These are phyloP conservation scores for Coelopa frigida DNA, from an alignment of 1,140 invertebrate genomes.

Conservation along the genomic window DNA sequence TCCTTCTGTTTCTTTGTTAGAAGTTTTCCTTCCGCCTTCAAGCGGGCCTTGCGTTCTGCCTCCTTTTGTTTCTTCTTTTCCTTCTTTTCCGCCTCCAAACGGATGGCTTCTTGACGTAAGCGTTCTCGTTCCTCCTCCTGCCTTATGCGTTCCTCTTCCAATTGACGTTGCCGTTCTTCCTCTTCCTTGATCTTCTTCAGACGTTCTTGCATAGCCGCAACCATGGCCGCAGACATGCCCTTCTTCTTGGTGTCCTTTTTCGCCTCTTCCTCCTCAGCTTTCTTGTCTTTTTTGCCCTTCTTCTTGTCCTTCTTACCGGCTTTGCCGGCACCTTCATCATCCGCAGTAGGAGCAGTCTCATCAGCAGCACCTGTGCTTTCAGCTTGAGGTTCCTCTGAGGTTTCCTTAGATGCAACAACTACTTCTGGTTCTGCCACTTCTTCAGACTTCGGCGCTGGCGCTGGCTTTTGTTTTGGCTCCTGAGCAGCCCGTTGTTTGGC, in stretches of 20 bases:
- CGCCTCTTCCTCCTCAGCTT: constrained; percentile 53
- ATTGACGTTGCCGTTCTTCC: constrained; percentile 67
- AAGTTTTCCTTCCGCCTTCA: constrained; percentile 92
- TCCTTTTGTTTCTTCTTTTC: constrained; percentile 90
- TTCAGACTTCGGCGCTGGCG: constrained; percentile 19
- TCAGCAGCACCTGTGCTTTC: constrained; percentile 43
- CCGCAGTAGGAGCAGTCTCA: constrained; percentile 44
- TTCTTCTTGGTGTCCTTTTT: constrained; percentile 47
- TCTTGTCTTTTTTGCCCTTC: constrained; percentile 52
- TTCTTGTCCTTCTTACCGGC: constrained; percentile 52
- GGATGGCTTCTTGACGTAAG: constrained; percentile 64
- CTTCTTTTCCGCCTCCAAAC: constrained; percentile 78
- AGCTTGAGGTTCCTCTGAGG: constrained; percentile 38
- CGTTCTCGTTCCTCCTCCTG: constrained; percentile 68
- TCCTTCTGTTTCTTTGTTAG: constrained; percentile 88
- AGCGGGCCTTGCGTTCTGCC: constrained; percentile 84
- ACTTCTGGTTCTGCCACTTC: constrained; percentile 26
- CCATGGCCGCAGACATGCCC: constrained; percentile 70
- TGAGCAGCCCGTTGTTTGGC: constrained; percentile 48
- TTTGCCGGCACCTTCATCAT: constrained; percentile 36
- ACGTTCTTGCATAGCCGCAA: constrained; percentile 80
- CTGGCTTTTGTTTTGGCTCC: constrained; percentile 46
- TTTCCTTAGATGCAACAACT: constrained; percentile 43
- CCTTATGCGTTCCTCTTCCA: constrained; percentile 74
- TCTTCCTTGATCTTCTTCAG: constrained; percentile 83